Evolutionary conservation across 2,888 invertebrate species (phyloP).

Genomic region (Sicus ferrugineus): DNA sequence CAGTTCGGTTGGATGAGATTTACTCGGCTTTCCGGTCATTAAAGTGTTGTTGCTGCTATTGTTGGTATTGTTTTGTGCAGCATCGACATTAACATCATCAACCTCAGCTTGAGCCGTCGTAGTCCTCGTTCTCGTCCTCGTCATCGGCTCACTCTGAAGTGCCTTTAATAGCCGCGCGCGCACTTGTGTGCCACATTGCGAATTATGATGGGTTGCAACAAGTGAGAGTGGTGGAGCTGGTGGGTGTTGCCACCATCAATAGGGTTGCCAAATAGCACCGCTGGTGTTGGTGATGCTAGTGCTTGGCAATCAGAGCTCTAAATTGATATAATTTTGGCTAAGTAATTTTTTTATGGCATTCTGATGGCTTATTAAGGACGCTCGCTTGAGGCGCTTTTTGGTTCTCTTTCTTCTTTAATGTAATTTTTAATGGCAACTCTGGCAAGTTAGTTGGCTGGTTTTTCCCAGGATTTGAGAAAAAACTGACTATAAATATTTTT

Average conservation of each 20-base stretch:
- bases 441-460: not conserved
- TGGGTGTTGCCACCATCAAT: conserved; percentile 10
- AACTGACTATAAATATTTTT: too few relatives aligned
- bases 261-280: conserved; percentile 1
- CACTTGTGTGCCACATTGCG: conserved; percentile 38
- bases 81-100: too few relatives aligned
- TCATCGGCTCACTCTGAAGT: conserved; percentile 22
- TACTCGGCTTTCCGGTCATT: conserved; percentile 26
- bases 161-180: conserved; percentile 39
- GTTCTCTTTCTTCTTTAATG: not conserved
- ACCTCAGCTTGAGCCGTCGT: too few relatives aligned
- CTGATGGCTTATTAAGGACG: conserved; percentile 1
- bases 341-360: not conserved
- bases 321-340: conserved; percentile 8
- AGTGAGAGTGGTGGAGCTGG: conserved; percentile 10
- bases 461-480: conserved; percentile 6
- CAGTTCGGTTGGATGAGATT: conserved; percentile 21
- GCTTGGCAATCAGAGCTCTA: not conserved
- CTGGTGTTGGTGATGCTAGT: not conserved
- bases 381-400: not conserved
- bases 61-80: not conserved
- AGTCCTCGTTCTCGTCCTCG: not conserved
- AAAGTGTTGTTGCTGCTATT: not conserved
- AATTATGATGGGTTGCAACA: conserved; percentile 9
- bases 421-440: too few relatives aligned